phyloP scores from a whole-genome alignment of 30 jellyfish, hydroid and myxozoan genomes.

The Clytia hemisphaerica region DNA sequence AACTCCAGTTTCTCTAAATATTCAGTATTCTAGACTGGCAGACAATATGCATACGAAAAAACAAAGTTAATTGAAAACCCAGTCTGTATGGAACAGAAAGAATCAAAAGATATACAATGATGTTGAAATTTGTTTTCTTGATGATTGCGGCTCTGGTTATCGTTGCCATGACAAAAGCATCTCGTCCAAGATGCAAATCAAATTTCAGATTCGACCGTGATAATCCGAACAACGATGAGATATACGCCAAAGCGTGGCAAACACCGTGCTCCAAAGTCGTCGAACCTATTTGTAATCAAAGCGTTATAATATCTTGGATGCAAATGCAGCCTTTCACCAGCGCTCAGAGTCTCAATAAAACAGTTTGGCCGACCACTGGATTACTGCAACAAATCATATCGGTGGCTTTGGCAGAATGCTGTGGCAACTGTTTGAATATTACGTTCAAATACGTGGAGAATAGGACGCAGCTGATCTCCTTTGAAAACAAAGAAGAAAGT shows the following conservation, averaged over 20 bases:
- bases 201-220: not conserved
- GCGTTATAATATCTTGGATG: constrained; percentile 4
- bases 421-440: constrained; percentile 26
- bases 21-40: too few relatives aligned
- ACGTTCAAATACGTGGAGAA: not conserved
- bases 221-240: not conserved
- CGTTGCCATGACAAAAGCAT: too few relatives aligned
- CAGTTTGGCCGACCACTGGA: constrained; percentile 11
- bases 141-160: too few relatives aligned
- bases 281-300: constrained; percentile 12
- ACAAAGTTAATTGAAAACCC: too few relatives aligned
- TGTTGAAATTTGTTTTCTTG: too few relatives aligned
- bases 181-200: constrained; percentile 27
- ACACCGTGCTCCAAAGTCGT: constrained; percentile 15
- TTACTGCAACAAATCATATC: constrained; percentile 23
- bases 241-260: constrained; percentile 12
- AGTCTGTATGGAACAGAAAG: too few relatives aligned
- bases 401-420: constrained; percentile 38
- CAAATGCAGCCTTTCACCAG: constrained; percentile 26
- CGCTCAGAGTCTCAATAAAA: not conserved
- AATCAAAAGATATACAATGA: too few relatives aligned
- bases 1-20: too few relatives aligned
- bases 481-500: constrained; percentile 16
- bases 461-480: constrained; percentile 18
- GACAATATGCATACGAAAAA: too few relatives aligned